Evolutionary conservation across 2,113 vertebrate genomes (phyloP), one percentile per base, ranked within the genome.

Genomic region (Sinosuthora webbiana): DNA sequence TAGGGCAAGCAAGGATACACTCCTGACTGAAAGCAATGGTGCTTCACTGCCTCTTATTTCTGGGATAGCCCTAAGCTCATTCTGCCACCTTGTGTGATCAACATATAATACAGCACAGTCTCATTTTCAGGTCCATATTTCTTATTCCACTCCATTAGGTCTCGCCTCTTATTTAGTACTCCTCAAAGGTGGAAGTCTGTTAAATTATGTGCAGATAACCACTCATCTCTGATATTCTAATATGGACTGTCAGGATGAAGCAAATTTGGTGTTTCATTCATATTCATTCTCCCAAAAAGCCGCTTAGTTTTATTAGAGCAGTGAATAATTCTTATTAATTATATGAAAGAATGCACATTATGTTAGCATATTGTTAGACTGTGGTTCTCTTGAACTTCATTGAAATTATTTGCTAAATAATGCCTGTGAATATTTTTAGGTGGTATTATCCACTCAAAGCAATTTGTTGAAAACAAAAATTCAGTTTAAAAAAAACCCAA

Each of bases 71-170:
- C 91, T 96, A 85, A 97, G 97, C 97, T 97, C 93, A 94, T 96
- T 97, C 98, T 98, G 98, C 98, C 98, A 98, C 97, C 98, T 98
- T 98, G 98, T 98, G 98, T 97, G 96, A 96, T 87, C 79, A 89
- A 91, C 87, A 87, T 64, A 98, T 80, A 98, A 96, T 98, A 98
- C 98, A 98, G 93, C 87, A 94, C 23, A 89, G 59, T 63, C 87
- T 94, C 86, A 77, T 80, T 70, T 91, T 94, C 56, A 92, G 78
- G 79, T 92, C 49, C n/a, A 21, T 65, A 77, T 95, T 89, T 95
- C 49, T 83, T 71, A 80, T 50, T 77, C 63, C 59, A 37, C 22
- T 55, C 27, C 57, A 44, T 37, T 44, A 74, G 23, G 11, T 75
- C 50, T 84, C 1, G 0, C 9, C 27, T 78, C 41, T 59, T 91